A percentile compares a stretch with the other conserved stretches of the same genome.
Evolutionary conservation across 2,113 vertebrate genomes (phyloP).

Genomic region (Petroica traversi): DNA sequence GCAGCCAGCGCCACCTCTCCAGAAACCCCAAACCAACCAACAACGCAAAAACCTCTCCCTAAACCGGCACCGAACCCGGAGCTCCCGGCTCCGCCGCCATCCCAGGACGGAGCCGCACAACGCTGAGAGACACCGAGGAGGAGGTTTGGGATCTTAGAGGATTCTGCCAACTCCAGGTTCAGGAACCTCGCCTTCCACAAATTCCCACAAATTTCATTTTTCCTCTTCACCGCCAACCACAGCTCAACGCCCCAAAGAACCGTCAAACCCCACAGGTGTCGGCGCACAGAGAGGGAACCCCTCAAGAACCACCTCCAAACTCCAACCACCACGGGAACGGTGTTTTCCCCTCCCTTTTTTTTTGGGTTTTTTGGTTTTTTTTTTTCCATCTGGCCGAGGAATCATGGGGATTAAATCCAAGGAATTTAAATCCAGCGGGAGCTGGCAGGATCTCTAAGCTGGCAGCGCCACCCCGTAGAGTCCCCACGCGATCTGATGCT

Average conservation of each 20-base stretch:
- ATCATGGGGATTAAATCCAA: not conserved
- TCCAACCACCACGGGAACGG: rapidly evolving
- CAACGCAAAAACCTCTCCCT: not conserved
- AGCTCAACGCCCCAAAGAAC: not conserved
- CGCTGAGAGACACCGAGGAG: not conserved
- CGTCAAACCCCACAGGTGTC: not conserved
- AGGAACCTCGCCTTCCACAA: not conserved
- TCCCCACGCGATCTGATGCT: constrained; percentile 80
- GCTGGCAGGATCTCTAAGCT: constrained; percentile 46
- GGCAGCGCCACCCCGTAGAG: constrained; percentile 47
- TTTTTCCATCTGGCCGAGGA: not conserved
- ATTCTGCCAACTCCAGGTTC: constrained; percentile 55
- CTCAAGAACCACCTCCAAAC: not conserved
- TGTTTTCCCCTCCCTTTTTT: not conserved
- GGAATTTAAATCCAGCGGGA: not conserved
- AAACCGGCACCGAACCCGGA: not conserved
- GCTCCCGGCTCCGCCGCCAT: not conserved
- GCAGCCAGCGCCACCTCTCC: not conserved
- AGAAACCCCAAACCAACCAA: not conserved
- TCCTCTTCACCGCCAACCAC: not conserved
- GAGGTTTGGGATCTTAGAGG: constrained; percentile 18
- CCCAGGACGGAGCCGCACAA: not conserved
- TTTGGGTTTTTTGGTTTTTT: no score
- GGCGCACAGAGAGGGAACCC: not conserved
- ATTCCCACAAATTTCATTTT: not conserved